Evolutionary conservation across 2,113 vertebrate genomes (phyloP).

Genomic region (Desmodus rotundus): DNA sequence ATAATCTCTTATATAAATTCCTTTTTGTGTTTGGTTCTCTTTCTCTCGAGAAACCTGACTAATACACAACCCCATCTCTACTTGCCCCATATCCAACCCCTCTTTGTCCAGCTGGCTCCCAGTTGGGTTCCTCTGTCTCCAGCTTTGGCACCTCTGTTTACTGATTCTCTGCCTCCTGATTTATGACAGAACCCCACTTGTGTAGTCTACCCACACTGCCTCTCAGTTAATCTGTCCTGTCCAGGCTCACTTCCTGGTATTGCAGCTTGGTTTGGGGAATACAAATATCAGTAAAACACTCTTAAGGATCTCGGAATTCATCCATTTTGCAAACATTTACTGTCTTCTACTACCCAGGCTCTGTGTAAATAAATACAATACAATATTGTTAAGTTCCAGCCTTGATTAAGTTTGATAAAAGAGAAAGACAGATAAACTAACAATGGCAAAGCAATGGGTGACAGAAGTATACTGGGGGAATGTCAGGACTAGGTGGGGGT

Average conservation of each 20-base stretch:
- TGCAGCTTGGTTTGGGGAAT: neutral
- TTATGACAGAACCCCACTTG: neutral
- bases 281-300: neutral
- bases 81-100: neutral
- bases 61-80: neutral
- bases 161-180: neutral
- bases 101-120: neutral
- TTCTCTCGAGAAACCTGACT: neutral
- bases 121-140: neutral
- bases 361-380: neutral
- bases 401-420: neutral
- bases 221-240: neutral
- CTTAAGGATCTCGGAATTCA: neutral
- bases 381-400: neutral
- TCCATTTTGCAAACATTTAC: neutral
- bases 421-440: slow-evolving; percentile 25
- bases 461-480: neutral
- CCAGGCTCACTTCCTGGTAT: neutral
- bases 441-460: neutral
- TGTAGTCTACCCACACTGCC: neutral
- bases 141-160: neutral
- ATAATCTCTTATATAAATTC: neutral
- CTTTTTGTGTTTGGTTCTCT: neutral
- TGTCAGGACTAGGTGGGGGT: neutral
- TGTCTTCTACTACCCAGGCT: neutral